Conservation (phyloP, 2,113 vertebrate genomes). For the Macroglossus sobrinus region DNA sequence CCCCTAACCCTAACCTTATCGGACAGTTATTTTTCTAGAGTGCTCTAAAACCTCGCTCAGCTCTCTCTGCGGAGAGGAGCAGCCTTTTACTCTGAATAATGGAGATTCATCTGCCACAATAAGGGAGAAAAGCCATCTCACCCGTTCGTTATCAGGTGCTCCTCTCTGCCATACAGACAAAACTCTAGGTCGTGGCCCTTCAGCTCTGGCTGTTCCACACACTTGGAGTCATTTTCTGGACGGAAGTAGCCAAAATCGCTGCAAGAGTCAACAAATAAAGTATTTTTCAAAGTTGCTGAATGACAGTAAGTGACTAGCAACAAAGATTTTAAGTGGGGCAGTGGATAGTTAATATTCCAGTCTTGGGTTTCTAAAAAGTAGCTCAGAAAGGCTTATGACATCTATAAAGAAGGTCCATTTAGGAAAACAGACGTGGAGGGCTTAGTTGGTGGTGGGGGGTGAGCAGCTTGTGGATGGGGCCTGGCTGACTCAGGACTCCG, state of each 20-base stretch:
- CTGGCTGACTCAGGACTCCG: not conserved
- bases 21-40: not conserved
- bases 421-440: not conserved
- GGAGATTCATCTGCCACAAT: fast-evolving
- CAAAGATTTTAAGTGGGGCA: not conserved
- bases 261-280: conserved; percentile 38
- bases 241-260: conserved; percentile 97
- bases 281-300: not conserved
- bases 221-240: conserved; percentile 88
- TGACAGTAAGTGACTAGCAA: not conserved
- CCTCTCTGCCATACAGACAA: conserved; percentile 89
- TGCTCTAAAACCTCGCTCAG: not conserved
- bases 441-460: not conserved
- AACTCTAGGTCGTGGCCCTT: conserved; percentile 90
- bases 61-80: not conserved
- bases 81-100: not conserved
- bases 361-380: not conserved
- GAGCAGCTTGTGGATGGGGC: not conserved
- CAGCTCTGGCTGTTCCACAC: conserved; percentile 92
- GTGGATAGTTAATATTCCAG: not conserved
- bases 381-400: not conserved
- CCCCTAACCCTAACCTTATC: not conserved
- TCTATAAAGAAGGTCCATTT: not conserved
- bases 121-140: conserved; percentile 59
- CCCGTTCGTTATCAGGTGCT: conserved; percentile 92